Conservation (phyloP, 2,113 vertebrate species). For the Aphyosemion australe region DNA sequence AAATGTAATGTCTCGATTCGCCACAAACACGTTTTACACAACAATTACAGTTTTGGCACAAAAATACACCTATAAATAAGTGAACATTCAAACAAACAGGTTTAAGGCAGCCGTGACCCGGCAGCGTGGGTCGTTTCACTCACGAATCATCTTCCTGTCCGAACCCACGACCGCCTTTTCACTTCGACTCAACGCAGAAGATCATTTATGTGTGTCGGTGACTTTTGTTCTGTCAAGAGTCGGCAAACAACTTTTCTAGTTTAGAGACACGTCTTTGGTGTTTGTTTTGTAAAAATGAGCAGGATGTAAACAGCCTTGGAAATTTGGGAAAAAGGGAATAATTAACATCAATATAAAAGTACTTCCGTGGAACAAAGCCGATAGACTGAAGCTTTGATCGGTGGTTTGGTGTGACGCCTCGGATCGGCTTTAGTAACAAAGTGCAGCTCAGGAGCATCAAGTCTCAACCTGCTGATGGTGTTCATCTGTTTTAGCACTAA, state of each 20-base stretch:
- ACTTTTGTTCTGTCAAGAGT: no score
- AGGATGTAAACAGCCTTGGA: slow-evolving; percentile 21
- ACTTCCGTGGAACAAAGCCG: slow-evolving; percentile 21
- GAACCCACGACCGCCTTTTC: no score
- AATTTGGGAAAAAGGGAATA: slow-evolving; percentile 21
- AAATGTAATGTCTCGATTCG: slow-evolving; percentile 40
- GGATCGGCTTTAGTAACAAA: slow-evolving; percentile 50
- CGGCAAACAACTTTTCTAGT: no score
- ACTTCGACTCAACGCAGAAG: no score
- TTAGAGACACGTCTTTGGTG: neutral
- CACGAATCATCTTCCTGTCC: no score
- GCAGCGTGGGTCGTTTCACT: neutral
- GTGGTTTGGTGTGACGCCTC: slow-evolving; percentile 27
- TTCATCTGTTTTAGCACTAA: slow-evolving; percentile 16
- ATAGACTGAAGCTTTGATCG: slow-evolving; percentile 42
- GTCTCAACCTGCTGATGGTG: slow-evolving; percentile 28
- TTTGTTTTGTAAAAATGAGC: slow-evolving; percentile 42
- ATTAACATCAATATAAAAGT: slow-evolving; percentile 19
- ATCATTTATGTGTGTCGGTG: no score
- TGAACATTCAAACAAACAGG: slow-evolving; percentile 36
- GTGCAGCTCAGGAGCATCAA: slow-evolving; percentile 53
- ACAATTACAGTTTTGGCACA: slow-evolving; percentile 43
- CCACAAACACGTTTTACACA: slow-evolving; percentile 44
- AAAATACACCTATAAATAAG: slow-evolving; percentile 42
- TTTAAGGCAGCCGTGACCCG: neutral